Conservation (phyloP, 2,113 vertebrate species). For the Tympanuchus pallidicinctus region DNA sequence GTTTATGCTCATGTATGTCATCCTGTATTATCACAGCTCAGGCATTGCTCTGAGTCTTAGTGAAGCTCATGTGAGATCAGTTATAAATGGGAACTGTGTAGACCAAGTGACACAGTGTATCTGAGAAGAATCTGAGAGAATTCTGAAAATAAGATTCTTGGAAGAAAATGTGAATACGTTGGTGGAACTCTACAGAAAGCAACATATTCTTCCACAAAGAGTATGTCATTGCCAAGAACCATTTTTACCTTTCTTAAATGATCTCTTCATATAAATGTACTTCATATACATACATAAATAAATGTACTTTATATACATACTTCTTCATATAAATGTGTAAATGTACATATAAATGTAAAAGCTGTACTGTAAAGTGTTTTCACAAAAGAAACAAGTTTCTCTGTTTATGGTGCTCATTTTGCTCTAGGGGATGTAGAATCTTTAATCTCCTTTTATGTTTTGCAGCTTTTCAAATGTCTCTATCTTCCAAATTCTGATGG, state of each 20-base stretch:
- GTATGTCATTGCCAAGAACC: not conserved
- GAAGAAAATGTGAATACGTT: constrained; percentile 58
- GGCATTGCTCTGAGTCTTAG: constrained; percentile 32
- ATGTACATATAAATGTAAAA: too few relatives aligned
- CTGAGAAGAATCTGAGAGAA: constrained; percentile 28
- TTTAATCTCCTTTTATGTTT: not conserved
- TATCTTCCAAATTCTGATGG: not conserved
- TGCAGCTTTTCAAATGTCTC: not conserved
- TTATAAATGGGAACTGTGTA: constrained; percentile 52
- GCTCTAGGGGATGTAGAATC: not conserved
- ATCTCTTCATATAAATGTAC: not conserved
- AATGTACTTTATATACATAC: too few relatives aligned
- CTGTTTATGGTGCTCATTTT: not conserved
- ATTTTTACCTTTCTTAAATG: not conserved
- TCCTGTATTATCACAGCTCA: constrained; percentile 30
- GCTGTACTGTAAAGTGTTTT: not conserved
- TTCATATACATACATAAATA: too few relatives aligned
- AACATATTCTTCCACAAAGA: constrained; percentile 40
- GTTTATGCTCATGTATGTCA: constrained; percentile 8
- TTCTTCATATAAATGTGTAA: too few relatives aligned
- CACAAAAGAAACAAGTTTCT: not conserved
- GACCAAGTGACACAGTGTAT: constrained; percentile 54
- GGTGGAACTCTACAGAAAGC: constrained; percentile 22
- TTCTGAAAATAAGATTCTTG: constrained; percentile 55
- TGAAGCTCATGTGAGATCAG: constrained; percentile 48